Evolutionary conservation across 1,140 invertebrate species (phyloP).

Genomic region (Andrena cerasifolii): DNA sequence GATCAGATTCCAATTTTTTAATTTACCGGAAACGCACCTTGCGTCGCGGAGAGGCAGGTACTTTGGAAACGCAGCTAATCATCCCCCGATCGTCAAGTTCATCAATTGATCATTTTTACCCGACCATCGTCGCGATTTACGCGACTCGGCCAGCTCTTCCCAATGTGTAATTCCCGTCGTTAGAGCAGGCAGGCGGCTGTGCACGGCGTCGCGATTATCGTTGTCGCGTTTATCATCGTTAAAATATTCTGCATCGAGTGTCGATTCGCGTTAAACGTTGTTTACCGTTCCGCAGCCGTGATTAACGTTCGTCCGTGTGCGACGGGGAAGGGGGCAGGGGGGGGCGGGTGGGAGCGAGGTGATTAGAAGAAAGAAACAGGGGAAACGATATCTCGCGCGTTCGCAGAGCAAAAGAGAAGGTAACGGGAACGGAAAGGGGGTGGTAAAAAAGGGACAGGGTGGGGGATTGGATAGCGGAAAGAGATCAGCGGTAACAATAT

Average conservation of each 20-base stretch:
- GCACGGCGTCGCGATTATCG: conserved; percentile 25
- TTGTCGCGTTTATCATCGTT: conserved; percentile 31
- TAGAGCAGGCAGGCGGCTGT: not conserved
- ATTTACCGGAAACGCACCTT: too few species aligned
- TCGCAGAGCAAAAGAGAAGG: conserved; percentile 2
- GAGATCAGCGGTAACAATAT: conserved; percentile 16
- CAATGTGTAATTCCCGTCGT: not conserved
- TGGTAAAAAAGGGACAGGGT: not conserved
- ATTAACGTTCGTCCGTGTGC: not conserved
- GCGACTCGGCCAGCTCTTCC: not conserved
- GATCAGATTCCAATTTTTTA: too few species aligned
- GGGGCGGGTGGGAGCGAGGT: too few species aligned
- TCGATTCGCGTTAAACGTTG: conserved; percentile 31
- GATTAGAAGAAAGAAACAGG: not conserved
- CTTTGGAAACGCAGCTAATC: too few species aligned
- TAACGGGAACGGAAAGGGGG: conserved; percentile 4
- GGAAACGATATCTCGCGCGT: not conserved
- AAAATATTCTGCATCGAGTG: conserved; percentile 39
- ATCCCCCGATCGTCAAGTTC: not conserved
- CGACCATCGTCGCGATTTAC: not conserved
- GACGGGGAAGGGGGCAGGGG: too few species aligned
- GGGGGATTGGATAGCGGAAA: not conserved
- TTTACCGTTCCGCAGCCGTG: conserved; percentile 13
- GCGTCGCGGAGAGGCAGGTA: too few species aligned
- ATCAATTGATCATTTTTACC: not conserved